Evolutionary conservation across 2,888 invertebrate genomes (phyloP), one percentile per base, ranked within the genome.

Genomic region (Macrophya annulata): DNA sequence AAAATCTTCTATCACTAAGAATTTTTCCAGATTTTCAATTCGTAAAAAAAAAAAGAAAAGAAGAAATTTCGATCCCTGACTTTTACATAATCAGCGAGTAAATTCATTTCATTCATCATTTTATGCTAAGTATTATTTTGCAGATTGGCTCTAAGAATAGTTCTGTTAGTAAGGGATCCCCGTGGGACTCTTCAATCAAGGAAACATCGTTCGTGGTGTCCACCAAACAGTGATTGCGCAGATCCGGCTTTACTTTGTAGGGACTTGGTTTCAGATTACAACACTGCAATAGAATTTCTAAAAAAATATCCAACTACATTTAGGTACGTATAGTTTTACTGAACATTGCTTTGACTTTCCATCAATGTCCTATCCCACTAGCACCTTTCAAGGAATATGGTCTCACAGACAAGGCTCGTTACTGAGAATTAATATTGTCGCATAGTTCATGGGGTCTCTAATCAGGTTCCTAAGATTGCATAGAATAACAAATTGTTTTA

Each of bases 171-270:
- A 85, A 95, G 98, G 84, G 98, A 98, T 94, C 98, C 98, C 4
- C 95, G 98, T 37, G 98, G 97, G 37, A 97, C 97, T 85, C 95
- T 98, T 94, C 98, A 98, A 93, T 98, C 98, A 0, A 95, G 98
- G 43, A 96, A 96, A 88, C 98, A 98, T 92, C 95, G 97, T 10
- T 95, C 96, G 87, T 97, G 97, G 96, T 97, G 97, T 91, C 97
- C 96, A 1, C 95, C 96, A 90, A 93, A 95, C 93, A 96, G 97
- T 0, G 98, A 98, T 92, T 98, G 98, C 93, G 96, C 96, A 94
- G 95, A 97, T 91, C 97, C 98, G 0, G 94, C 95, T 82, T 94
- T 96, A 82, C 94, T 98, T 2, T 98, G 98, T 91, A 95, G 96
- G 48, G 98, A 98, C 92, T 96, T 98, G 95, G 96, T 97, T 59